phyloP scores from a whole-genome alignment of 1,140 invertebrate species.

The Sminthurinus signatus region DNA sequence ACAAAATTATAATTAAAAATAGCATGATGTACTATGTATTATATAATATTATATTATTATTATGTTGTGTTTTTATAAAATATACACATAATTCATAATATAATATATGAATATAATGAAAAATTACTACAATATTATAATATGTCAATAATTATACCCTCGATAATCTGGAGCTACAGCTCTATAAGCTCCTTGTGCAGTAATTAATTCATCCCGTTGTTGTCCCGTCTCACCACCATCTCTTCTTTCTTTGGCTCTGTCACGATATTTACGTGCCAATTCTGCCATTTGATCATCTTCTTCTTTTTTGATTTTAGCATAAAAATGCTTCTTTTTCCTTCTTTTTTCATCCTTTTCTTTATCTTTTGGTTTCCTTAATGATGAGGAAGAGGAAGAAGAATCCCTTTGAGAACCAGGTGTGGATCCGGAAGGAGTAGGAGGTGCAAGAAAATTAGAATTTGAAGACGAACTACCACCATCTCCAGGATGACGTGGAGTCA shows the following conservation, averaged over 20 bases:
- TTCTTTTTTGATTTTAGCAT: constrained; percentile 60
- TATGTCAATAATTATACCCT: constrained; percentile 21
- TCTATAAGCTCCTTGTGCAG: constrained; percentile 81
- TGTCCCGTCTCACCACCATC: constrained; percentile 76
- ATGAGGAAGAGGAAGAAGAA: not conserved
- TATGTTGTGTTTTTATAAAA: not conserved
- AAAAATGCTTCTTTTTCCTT: constrained; percentile 41
- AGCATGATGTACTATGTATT: too few relatives aligned
- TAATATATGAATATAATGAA: not conserved
- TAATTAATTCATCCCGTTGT: constrained; percentile 73
- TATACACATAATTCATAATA: not conserved
- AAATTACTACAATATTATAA: not conserved
- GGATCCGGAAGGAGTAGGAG: constrained; percentile 26
- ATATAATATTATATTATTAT: too few relatives aligned
- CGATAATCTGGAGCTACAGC: constrained; percentile 81
- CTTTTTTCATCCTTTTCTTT: constrained; percentile 35
- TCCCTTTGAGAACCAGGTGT: not conserved
- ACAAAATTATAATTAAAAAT: constrained; percentile 16
- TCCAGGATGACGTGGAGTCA: constrained; percentile 68
- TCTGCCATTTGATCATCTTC: constrained; percentile 94
- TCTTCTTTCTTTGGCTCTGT: constrained; percentile 85
- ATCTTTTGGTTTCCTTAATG: constrained; percentile 9
- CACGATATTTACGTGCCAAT: constrained; percentile 89
- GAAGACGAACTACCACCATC: constrained; percentile 27
- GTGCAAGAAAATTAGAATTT: constrained; percentile 14